Evolutionary conservation across 2,113 vertebrate species (phyloP), one percentile per base, ranked within the genome.

Genomic region (Calyptomena viridis): DNA sequence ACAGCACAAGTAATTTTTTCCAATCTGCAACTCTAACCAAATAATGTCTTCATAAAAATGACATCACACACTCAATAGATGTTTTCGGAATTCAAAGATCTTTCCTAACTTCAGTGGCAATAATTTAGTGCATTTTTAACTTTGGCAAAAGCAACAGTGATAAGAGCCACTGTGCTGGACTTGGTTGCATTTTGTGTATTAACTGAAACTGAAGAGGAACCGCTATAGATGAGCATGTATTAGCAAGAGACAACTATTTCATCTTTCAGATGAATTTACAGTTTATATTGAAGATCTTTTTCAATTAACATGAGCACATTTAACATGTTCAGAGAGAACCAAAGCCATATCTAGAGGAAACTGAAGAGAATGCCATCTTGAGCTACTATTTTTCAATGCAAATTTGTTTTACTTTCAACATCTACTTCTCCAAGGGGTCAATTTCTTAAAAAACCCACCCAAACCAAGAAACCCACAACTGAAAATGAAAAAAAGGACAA

Each of bases 31-130:
- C 75, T 90, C 81, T 82, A 47, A 92, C 49, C 52, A 63, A 63
- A 90, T 81, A 85, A 90, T 86, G 49, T 91, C 78, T 81, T 87
- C 46, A 75, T 80, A 59, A 88, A 94, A 90, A 81, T 93, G 30
- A 74, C 66, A 75, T 86, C 76, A 84, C 20, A 66, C 11, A 8
- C 27, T 60, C 47, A 30, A 31, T 19, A 75, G 53, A 90, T 46
- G 28, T n/a, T 71, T 88, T 72, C 50, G 66, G 87, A 67, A 82
- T 73, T 58, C 58, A 71, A 44, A 75, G 66, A 56, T 11, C 13
- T 84, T 50, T 88, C 72, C 63, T 74, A 87, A 96, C 62, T 76
- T 69, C 74, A 71, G 47, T 50, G 67, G 46, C 42, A 77, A 47
- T 89, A 80, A 93, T 47, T 94, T 30, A 91, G 28, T 10, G 9